Evolutionary conservation across 2,888 invertebrate genomes (phyloP), one percentile per base, ranked within the genome.

Genomic region (Heteromurus nitidus): DNA sequence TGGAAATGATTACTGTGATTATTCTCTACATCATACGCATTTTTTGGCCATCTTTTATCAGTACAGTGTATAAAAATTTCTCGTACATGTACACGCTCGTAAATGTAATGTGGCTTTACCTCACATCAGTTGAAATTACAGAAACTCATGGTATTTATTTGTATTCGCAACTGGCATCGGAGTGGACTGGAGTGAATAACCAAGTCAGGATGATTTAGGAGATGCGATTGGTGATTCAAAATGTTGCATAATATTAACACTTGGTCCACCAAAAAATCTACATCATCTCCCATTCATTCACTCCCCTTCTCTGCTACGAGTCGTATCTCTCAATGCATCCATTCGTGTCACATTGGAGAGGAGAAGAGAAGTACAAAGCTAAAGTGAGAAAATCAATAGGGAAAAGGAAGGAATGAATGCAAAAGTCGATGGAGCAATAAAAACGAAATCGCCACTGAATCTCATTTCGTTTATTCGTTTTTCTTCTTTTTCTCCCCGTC

Each of bases 351-450:
- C 79, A 79, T n/a, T n/a, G n/a, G n/a, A 58, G 31, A 44, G 28
- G 7, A 58, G 50, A 24, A 44, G 70, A 53, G 28, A 50, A 26
- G 30, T 36, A 72, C 70, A 77, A 77, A 79, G 79, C 79, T 70
- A 85, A 87, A 85, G 86, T 82, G 85, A 86, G 87, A 86, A 87
- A 87, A 87, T 87, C 87, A 87, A 87, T 87, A 85, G 86, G 83
- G 82, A 83, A 84, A 86, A 86, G 84, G 69, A 75, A 62, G 47
- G 70, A 79, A 79, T 87, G 86, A 87, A 87, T 87, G 87, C 86
- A 82, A 86, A 87, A 87, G 87, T 87, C 86, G 87, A 87, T 86
- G 87, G 87, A 84, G 87, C 86, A 87, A 87, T 87, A 87, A 87
- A 87, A 87, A 85, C 84, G 84, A 85, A 86, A 87, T 87, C 87